phyloP scores from a whole-genome alignment of 1,140 invertebrate species.

The Bombus polaris region DNA sequence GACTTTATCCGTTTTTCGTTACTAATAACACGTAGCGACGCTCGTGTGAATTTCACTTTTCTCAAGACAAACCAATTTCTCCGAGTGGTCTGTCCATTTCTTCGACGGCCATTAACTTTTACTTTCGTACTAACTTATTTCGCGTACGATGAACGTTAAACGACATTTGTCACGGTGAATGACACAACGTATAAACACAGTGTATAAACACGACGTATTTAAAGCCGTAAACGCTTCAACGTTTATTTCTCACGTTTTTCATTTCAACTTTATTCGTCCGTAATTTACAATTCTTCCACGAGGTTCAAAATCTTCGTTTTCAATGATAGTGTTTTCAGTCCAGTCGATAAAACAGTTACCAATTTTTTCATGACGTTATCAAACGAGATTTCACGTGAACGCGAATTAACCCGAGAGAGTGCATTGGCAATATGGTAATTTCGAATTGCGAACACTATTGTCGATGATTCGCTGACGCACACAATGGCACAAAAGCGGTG shows the following conservation, averaged over 20 bases:
- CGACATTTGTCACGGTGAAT: not conserved
- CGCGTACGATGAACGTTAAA: not conserved
- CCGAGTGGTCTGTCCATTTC: conserved; percentile 23
- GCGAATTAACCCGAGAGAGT: not conserved
- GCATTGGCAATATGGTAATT: conserved; percentile 10
- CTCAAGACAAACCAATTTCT: conserved; percentile 49
- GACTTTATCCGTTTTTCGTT: not conserved
- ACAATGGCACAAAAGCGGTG: conserved; percentile 24
- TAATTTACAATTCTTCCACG: too few species aligned
- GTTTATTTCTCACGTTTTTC: not conserved
- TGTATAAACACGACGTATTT: not conserved
- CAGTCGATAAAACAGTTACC: not conserved
- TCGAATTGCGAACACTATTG: conserved; percentile 6
- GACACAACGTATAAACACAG: not conserved
- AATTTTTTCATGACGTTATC: not conserved
- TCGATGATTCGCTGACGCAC: conserved; percentile 10
- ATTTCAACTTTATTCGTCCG: not conserved
- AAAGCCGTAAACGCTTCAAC: not conserved
- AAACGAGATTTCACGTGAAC: not conserved
- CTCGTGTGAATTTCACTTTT: conserved; percentile 51
- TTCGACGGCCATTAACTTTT: conserved; percentile 27
- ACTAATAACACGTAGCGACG: conserved; percentile 35
- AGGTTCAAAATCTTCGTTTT: not conserved
- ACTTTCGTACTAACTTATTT: conserved; percentile 35
- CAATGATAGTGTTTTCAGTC: not conserved